Percentiles rank a stretch among this genome's conserved stretches.
Evolutionary conservation across 2,888 invertebrate genomes (phyloP).

Genomic region (Ariolimax columbianus): DNA sequence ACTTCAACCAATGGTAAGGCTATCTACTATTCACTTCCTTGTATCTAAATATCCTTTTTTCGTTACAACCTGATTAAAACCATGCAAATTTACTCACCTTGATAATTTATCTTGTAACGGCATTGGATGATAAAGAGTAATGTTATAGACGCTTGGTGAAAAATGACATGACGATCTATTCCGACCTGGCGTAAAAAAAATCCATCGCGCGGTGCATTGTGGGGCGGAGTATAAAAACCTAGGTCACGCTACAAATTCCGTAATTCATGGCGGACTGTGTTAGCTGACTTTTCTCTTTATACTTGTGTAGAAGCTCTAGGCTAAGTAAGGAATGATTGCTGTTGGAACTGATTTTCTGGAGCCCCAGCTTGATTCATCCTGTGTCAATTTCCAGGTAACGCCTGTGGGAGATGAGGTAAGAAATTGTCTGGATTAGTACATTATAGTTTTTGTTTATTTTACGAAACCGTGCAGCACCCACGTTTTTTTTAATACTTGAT

Average conservation of each 20-base stretch:
- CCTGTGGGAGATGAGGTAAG: constrained; percentile 47
- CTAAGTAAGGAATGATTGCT: constrained; percentile 50
- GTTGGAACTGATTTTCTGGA: constrained; percentile 43
- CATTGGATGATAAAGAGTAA: not conserved
- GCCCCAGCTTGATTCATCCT: constrained; percentile 43
- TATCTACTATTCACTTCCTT: not conserved
- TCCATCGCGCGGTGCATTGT: constrained; percentile 54
- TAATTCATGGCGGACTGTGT: constrained; percentile 56
- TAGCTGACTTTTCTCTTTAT: constrained; percentile 30
- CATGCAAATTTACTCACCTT: not conserved
- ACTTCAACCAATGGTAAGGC: not conserved
- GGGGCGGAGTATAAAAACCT: constrained; percentile 55
- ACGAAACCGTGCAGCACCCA: too few relatives aligned
- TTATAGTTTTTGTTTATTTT: not conserved
- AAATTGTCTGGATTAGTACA: not conserved
- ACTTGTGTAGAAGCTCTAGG: constrained; percentile 6
- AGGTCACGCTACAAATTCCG: constrained; percentile 44
- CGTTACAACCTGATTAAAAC: not conserved
- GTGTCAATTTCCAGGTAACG: constrained; percentile 17
- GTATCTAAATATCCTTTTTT: too few relatives aligned
- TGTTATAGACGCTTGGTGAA: too few relatives aligned
- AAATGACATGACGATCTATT: too few relatives aligned
- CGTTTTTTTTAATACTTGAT: too few relatives aligned
- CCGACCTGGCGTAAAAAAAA: not conserved
- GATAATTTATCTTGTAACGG: not conserved